Percentiles rank a stretch among this genome's conserved stretches.
Evolutionary conservation across 2,888 invertebrate species (phyloP).

Genomic region (Miltochrista miniata): DNA sequence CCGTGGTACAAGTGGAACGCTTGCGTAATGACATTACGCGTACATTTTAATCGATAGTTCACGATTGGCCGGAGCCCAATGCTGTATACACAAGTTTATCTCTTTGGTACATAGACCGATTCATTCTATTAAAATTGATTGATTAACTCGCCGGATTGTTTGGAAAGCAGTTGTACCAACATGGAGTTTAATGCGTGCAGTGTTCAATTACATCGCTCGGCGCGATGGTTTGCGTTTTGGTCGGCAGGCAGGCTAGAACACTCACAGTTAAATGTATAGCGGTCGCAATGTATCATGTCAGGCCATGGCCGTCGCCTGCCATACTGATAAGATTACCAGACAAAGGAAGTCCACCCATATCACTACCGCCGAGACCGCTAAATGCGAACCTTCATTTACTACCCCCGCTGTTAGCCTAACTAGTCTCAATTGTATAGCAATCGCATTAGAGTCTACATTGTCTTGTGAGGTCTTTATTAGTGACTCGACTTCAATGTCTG

Average conservation of each 20-base stretch:
- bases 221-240: slow-evolving; percentile 22
- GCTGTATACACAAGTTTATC: slow-evolving; percentile 54
- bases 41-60: slow-evolving; percentile 69
- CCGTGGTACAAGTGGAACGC: slow-evolving; percentile 42
- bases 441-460: slow-evolving; percentile 61
- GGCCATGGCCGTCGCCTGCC: slow-evolving; percentile 68
- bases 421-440: slow-evolving; percentile 53
- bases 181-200: slow-evolving; percentile 15
- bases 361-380: slow-evolving; percentile 77
- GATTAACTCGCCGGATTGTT: slow-evolving; percentile 46
- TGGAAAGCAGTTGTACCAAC: slow-evolving; percentile 29
- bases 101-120: slow-evolving; percentile 42
- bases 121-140: slow-evolving; percentile 56
- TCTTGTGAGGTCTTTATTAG: slow-evolving; percentile 62
- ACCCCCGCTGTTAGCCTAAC: slow-evolving; percentile 45
- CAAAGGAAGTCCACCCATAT: slow-evolving; percentile 83
- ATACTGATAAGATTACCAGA: slow-evolving; percentile 81
- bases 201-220: slow-evolving; percentile 15
- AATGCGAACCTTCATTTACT: slow-evolving; percentile 78
- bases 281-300: slow-evolving; percentile 77
- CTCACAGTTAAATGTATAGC: slow-evolving; percentile 50
- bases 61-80: slow-evolving; percentile 61
- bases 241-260: slow-evolving; percentile 9
- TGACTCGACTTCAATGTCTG: slow-evolving; percentile 76
- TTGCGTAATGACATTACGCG: slow-evolving; percentile 68